Evolutionary conservation across 2,888 invertebrate genomes (phyloP).

Genomic region (Morpho achilles): DNA sequence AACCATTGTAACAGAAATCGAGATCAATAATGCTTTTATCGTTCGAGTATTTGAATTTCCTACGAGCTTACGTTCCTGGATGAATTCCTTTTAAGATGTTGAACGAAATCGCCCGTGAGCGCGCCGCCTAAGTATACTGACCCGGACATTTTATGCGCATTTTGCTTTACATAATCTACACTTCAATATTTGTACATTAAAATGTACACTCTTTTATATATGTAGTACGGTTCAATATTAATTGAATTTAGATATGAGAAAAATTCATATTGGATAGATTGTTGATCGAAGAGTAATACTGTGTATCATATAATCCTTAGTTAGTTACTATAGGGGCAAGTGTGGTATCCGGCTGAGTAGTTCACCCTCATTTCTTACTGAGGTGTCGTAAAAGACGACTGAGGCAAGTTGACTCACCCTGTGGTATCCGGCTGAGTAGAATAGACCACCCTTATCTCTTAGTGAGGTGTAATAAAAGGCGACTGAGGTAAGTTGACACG

Average conservation of each 20-base stretch:
- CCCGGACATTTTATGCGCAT: constrained; percentile 37
- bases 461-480: too few species aligned
- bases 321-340: too few species aligned
- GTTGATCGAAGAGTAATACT: constrained; percentile 12
- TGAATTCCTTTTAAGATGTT: constrained; percentile 55
- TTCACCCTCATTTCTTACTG: too few species aligned
- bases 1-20: constrained; percentile 45
- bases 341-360: too few species aligned
- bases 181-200: constrained; percentile 8
- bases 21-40: constrained; percentile 60
- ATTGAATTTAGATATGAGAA: background rate
- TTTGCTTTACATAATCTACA: constrained; percentile 28
- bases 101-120: constrained; percentile 43
- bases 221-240: constrained; percentile 8
- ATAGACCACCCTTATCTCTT: too few species aligned
- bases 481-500: too few species aligned
- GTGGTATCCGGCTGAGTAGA: too few species aligned
- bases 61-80: constrained; percentile 47
- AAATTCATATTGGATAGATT: constrained; percentile 10
- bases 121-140: constrained; percentile 46
- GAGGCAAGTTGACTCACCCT: too few species aligned
- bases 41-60: constrained; percentile 62
- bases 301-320: too few species aligned
- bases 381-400: too few species aligned
- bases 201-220: constrained; percentile 2